phyloP scores from a whole-genome alignment of 2,113 vertebrate species.

The Tachuris rubrigastra region DNA sequence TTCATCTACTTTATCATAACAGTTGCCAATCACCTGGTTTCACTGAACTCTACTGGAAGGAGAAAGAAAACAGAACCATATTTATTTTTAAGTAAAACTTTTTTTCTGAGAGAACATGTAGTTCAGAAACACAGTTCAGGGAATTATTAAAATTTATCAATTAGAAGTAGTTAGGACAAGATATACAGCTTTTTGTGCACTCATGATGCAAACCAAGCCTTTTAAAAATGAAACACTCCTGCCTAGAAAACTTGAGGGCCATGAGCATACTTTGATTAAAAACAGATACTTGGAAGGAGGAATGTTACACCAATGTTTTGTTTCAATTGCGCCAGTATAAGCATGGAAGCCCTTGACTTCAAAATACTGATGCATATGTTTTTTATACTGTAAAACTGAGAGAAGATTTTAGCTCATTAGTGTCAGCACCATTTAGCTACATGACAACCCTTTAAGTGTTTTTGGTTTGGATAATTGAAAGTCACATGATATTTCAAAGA shows the following conservation, averaged over 20 bases:
- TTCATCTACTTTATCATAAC: conserved; percentile 40
- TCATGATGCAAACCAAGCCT: neutral
- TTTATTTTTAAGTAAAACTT: neutral
- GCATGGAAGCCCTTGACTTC: conserved; percentile 39
- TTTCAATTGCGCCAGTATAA: conserved; percentile 53
- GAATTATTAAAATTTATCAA: neutral
- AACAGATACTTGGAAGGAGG: conserved; percentile 49
- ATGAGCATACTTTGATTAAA: conserved; percentile 53
- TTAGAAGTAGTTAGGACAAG: conserved; percentile 26
- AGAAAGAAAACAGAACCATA: neutral
- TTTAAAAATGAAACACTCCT: conserved; percentile 63
- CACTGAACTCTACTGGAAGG: neutral
- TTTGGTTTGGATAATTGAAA: conserved; percentile 12
- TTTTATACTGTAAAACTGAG: conserved; percentile 58
- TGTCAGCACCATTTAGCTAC: conserved; percentile 4
- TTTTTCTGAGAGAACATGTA: neutral
- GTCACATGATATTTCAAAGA: conserved; percentile 14
- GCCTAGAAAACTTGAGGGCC: neutral
- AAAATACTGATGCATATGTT: conserved; percentile 57
- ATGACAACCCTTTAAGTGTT: conserved; percentile 1
- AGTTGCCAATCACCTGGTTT: conserved; percentile 47
- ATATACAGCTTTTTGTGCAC: neutral
- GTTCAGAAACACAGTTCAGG: neutral
- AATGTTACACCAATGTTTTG: conserved; percentile 55
- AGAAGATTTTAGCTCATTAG: conserved; percentile 28